A percentile compares a stretch with the other conserved stretches of the same genome.
These are phyloP conservation scores for Bradysia coprophila DNA, from an alignment of 1,140 invertebrate species.

Conservation along the genomic window DNA sequence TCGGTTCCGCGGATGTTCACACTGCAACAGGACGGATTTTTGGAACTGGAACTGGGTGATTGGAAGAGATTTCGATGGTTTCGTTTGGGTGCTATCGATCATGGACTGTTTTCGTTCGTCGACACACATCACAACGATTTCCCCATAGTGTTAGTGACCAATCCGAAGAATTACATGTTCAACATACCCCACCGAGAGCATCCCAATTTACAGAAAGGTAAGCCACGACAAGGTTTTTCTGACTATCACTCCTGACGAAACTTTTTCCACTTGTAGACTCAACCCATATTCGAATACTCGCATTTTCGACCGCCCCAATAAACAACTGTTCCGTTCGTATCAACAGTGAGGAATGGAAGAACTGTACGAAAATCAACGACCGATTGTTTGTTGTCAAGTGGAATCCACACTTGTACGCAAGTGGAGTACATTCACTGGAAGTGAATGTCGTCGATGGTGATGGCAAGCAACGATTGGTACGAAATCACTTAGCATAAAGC, in stretches of 20 bases:
- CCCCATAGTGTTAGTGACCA: conserved; percentile 72
- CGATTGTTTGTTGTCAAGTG: conserved; percentile 56
- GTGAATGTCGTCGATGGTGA: conserved; percentile 40
- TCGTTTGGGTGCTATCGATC: conserved; percentile 67
- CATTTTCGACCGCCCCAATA: conserved; percentile 50
- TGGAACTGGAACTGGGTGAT: conserved; percentile 82
- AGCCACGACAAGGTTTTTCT: not conserved
- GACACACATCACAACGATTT: conserved; percentile 59
- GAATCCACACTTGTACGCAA: conserved; percentile 41
- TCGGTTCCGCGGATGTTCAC: conserved; percentile 74
- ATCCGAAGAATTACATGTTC: conserved; percentile 71
- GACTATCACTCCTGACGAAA: not conserved
- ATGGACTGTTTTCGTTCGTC: conserved; percentile 76
- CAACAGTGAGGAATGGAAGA: conserved; percentile 38
- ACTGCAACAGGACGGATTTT: conserved; percentile 58
- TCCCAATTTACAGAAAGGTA: conserved; percentile 32
- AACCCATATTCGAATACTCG: conserved; percentile 61
- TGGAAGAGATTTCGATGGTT: conserved; percentile 84
- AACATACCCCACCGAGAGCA: conserved; percentile 56
- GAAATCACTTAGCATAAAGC: no score
- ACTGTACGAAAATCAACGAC: conserved; percentile 35
- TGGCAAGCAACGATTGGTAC: conserved; percentile 32
- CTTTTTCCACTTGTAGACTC: conserved; percentile 27
- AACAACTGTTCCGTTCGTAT: conserved; percentile 41
- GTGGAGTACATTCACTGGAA: conserved; percentile 49